Evolutionary conservation across 2,113 vertebrate species (phyloP).

Genomic region (Muntiacus reevesi): DNA sequence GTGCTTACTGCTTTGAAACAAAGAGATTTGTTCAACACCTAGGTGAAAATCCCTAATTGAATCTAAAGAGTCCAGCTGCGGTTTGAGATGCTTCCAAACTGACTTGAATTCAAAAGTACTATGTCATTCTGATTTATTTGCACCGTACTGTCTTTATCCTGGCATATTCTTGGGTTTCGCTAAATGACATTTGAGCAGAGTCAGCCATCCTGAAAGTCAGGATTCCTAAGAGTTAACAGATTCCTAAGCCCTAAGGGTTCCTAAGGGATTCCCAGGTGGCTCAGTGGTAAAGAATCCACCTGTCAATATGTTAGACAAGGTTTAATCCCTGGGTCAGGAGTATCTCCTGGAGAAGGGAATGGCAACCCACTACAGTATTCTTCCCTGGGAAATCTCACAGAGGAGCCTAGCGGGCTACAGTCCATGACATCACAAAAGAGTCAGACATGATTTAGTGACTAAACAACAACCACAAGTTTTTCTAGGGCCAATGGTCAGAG

Average conservation of each 20-base stretch:
- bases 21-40: not conserved
- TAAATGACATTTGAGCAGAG: not conserved
- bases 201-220: not conserved
- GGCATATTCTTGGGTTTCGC: not conserved
- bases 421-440: not conserved
- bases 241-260: not conserved
- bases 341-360: not conserved
- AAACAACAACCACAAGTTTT: not conserved
- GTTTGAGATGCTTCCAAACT: not conserved
- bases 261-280: not conserved
- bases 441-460: not conserved
- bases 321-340: not conserved
- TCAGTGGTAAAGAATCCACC: not conserved
- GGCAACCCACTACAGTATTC: not conserved
- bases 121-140: not conserved
- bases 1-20: conserved; percentile 32
- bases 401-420: not conserved
- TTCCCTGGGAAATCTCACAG: not conserved
- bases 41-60: conserved; percentile 1
- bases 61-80: conserved; percentile 21
- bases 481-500: not conserved
- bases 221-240: not conserved
- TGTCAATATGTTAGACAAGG: not conserved
- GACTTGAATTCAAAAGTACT: conserved; percentile 33
- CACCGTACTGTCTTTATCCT: not conserved